Conservation (phyloP, 2,888 invertebrate genomes). For the Keiferia lycopersicella region DNA sequence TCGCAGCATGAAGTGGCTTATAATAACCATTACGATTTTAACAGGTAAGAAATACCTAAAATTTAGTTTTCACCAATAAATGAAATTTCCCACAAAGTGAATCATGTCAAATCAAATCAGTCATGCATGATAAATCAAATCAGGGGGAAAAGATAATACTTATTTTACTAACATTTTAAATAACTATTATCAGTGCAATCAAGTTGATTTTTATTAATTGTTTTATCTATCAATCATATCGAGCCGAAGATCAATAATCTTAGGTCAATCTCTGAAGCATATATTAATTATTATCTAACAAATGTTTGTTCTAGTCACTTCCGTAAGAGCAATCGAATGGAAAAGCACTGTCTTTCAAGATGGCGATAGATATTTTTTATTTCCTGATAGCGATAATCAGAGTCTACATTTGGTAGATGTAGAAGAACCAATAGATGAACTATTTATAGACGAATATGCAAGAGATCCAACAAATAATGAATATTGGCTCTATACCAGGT, state of each 20-base stretch:
- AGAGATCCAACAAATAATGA: slow-evolving; percentile 46
- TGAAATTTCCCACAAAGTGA: too few relatives aligned
- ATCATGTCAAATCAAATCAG: too few relatives aligned
- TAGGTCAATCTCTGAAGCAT: too few relatives aligned
- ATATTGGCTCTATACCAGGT: slow-evolving; percentile 58
- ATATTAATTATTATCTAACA: too few relatives aligned
- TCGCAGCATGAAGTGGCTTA: not conserved
- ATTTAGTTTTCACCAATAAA: not conserved
- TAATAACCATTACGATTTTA: not conserved
- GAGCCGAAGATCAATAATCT: too few relatives aligned
- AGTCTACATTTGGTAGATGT: slow-evolving; percentile 48
- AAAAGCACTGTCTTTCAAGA: slow-evolving; percentile 35
- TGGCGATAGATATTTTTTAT: slow-evolving; percentile 53
- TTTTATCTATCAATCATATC: too few relatives aligned
- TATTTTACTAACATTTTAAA: too few relatives aligned
- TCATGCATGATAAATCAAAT: too few relatives aligned
- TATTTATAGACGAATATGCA: slow-evolving; percentile 38
- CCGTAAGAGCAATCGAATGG: slow-evolving; percentile 51
- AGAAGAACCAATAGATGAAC: slow-evolving; percentile 43
- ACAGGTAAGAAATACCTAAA: slow-evolving; percentile 3
- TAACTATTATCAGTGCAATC: too few relatives aligned
- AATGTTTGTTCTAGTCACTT: slow-evolving; percentile 41
- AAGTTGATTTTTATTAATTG: too few relatives aligned
- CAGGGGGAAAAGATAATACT: too few relatives aligned
- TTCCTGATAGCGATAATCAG: slow-evolving; percentile 52